Base-by-base conservation (phyloP, 53 echinoderm and acorn worm species). In the Paelopatides confundens region DNA sequence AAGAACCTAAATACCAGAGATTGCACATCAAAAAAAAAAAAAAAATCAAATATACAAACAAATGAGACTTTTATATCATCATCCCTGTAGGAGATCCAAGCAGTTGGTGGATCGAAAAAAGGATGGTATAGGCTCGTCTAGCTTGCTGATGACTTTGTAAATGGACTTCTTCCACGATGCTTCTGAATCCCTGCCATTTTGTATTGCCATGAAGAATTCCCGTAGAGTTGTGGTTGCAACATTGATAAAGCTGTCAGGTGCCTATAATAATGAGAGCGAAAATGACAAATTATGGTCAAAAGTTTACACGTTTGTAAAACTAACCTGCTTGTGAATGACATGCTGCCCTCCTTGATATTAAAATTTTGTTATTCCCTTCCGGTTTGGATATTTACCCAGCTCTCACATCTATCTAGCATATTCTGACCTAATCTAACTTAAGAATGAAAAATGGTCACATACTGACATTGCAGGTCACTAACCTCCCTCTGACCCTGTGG, bases 91-190 rank as follows among this genome's bases (percentile, higher is more conserved):
- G 36, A 87, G 74, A 29, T 98, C 99, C 71, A 98, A 69, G 82
- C 99, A 99, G 91, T 94, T 92, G 26, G 93, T 86, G 13, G 94
- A 94, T 86, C 93, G 91, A 94, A 99, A 99, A 88, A 99, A 94
- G 3, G 94, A 89, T 0, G 99, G 99, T 54, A 99, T 58, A 1
- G 93, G 96, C 70, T 99, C 96, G 40, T 99, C 99, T 62, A 96
- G 77, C 52, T 99, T 99, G 90, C 99, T 93, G 86, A 99, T 99
- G 65, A 99, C 92, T 82, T 99, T 99, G 90, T 96, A 98, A 86
- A 99, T 99, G 65, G 94, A 90, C 85, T 99, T 96, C 94, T 99
- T 96, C 95, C 96, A 99, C 34, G 99, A 99, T 0, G 99, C 94
- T 46, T 99, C 99, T 0, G 79, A 35, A 74, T 99, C 99, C 78